Conservation (phyloP, 2,888 invertebrate genomes). For the Erpobdella octoculata region DNA sequence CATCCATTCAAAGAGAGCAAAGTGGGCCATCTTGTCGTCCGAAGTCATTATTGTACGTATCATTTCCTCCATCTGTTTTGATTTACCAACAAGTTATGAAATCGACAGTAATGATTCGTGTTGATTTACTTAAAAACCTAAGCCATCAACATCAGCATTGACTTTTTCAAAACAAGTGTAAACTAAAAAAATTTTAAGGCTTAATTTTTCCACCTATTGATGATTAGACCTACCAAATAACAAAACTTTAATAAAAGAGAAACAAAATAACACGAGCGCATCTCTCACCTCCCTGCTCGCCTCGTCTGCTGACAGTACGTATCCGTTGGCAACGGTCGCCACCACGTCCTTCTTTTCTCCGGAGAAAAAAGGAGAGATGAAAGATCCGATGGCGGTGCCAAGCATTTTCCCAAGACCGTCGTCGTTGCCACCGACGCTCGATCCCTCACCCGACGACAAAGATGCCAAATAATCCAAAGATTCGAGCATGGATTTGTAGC, state of each 20-base stretch:
- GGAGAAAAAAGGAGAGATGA: neutral
- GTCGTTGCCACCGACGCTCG: neutral
- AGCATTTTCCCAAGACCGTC: neutral
- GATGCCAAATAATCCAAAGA: conserved; percentile 56
- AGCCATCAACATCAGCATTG: neutral
- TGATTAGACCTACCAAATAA: too few species aligned
- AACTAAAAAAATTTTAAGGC: too few species aligned
- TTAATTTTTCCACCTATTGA: too few species aligned
- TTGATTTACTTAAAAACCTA: neutral
- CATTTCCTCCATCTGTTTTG: conserved; percentile 56
- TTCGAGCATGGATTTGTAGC: conserved; percentile 75
- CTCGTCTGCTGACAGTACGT: conserved; percentile 46
- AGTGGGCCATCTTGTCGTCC: conserved; percentile 79
- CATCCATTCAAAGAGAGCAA: conserved; percentile 86
- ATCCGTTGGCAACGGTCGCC: conserved; percentile 43
- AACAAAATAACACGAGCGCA: too few species aligned
- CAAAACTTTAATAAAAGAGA: too few species aligned
- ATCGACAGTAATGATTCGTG: neutral
- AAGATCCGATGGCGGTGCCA: conserved; percentile 3
- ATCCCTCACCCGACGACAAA: neutral
- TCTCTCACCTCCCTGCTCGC: conserved; percentile 38
- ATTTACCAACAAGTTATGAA: too few species aligned
- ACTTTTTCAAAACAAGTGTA: neutral
- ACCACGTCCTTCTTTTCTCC: neutral
- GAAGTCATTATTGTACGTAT: conserved; percentile 54